Evolutionary conservation across 2,113 vertebrate species (phyloP).

Genomic region (Gasterosteus aculeatus): DNA sequence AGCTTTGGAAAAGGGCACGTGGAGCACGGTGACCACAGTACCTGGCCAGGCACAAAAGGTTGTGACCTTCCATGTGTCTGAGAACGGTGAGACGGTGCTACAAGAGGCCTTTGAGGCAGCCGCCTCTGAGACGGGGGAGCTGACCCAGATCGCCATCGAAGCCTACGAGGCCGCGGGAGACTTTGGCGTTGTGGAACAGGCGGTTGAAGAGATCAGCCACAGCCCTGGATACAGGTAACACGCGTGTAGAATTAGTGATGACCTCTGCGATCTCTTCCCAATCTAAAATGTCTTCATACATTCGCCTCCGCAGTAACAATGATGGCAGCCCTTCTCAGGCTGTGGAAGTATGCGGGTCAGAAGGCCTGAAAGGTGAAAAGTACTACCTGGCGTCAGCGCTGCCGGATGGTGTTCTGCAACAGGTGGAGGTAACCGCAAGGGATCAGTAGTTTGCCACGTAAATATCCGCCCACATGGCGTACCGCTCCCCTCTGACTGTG

Average conservation of each 20-base stretch:
- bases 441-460: neutral
- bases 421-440: slow-evolving; percentile 83
- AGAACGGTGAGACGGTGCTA: slow-evolving; percentile 81
- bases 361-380: slow-evolving; percentile 83
- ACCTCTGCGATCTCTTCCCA: neutral
- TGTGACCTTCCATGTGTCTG: slow-evolving; percentile 89
- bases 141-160: slow-evolving; percentile 88
- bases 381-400: slow-evolving; percentile 83
- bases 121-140: slow-evolving; percentile 73
- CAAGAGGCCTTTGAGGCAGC: slow-evolving; percentile 80
- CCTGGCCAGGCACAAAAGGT: slow-evolving; percentile 81
- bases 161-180: slow-evolving; percentile 79
- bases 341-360: slow-evolving; percentile 74
- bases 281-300: slow-evolving; percentile 2
- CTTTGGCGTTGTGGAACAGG: slow-evolving; percentile 87
- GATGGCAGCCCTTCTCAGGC: slow-evolving; percentile 77
- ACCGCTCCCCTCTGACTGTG: slow-evolving; percentile 2
- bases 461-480: neutral
- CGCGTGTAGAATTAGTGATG: neutral
- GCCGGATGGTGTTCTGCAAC: slow-evolving; percentile 83
- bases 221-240: slow-evolving; percentile 76
- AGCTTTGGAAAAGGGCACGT: slow-evolving; percentile 65
- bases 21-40: slow-evolving; percentile 53
- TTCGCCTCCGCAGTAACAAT: slow-evolving; percentile 65
- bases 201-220: slow-evolving; percentile 82